Evolutionary conservation across 2,797 vertebrate genomes (phyloP), one percentile per base, ranked within the genome.

Genomic region (Sebastes baramenuke): DNA sequence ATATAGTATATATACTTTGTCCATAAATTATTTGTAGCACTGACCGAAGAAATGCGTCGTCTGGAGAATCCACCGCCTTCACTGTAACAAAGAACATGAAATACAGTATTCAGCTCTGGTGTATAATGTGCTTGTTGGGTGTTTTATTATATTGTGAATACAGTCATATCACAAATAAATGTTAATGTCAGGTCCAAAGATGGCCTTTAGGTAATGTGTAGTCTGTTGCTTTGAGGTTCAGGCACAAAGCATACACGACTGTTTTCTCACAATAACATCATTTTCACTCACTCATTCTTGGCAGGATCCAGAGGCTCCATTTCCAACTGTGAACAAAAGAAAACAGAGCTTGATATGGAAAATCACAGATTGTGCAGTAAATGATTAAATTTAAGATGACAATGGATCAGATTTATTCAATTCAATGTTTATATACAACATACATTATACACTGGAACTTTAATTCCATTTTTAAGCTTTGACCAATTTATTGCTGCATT

Each of bases 41-140:
- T 93, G 5, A 95, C 95, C 18, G 95, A 96, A 22, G 94, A 95
- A 83, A 95, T 89, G 27, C 94, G 93, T 2, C 91, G 87, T 54
- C 11, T 94, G 62, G 82, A 90, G 29, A 52, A 83, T 60, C 88
- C 85, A 64, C 77, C 36, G 32, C 30, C 61, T 52, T 93, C 91
- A 65, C 92, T 94, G 84, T 29, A 87, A 88, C 16, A 83, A 2
- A 79, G 84, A 75, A 76, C 7, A 85, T 24, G n/a, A 62, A 59
- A 75, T 11, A 62, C n/a, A 52, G 29, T 25, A 24, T 62, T 75
- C 32, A 82, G 55, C 4, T 22, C 24, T 12, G 5, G 27, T 22
- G 14, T 49, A 11, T 25, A 4, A 22, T 38, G 7, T 27, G 8
- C 12, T 7, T 36, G 12, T 16, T 0, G 36, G 27, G 9, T 67